These are phyloP conservation scores for Aegithalos caudatus DNA, from an alignment of 2,113 vertebrate species.

Conservation along the genomic window DNA sequence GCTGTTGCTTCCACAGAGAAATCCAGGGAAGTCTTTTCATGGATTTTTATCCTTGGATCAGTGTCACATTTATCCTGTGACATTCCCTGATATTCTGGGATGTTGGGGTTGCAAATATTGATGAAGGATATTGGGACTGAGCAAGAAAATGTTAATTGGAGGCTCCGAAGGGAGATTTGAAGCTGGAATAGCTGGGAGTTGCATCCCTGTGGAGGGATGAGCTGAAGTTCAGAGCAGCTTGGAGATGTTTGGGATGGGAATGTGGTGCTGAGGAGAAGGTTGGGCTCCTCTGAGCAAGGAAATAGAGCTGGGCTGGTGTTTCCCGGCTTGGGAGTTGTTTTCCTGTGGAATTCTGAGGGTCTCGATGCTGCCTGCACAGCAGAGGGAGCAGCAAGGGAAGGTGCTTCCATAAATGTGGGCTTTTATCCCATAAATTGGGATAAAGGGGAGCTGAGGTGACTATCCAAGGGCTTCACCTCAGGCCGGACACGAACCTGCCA, in stretches of 20 bases:
- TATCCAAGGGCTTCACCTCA: neutral
- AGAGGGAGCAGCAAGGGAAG: neutral
- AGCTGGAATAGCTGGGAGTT: neutral
- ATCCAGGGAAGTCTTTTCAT: neutral
- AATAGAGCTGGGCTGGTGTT: fast-evolving
- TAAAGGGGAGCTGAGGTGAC: neutral
- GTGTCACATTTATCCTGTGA: fast-evolving
- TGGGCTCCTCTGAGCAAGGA: fast-evolving
- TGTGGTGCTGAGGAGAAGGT: neutral
- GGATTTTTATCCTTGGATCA: neutral
- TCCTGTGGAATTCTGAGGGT: fast-evolving
- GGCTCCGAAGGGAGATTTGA: neutral
- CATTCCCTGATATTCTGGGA: neutral
- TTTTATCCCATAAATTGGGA: neutral
- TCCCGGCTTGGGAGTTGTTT: neutral
- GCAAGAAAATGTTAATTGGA: neutral
- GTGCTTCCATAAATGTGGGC: neutral
- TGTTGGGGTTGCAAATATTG: neutral
- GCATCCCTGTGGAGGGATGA: neutral
- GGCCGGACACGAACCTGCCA: fast-evolving
- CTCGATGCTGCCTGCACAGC: fast-evolving
- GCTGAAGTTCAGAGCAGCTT: neutral
- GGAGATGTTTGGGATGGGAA: neutral
- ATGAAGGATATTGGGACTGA: neutral
- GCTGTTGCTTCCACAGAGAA: neutral